Conservation (phyloP, 2,888 invertebrate genomes). For the Leptothorax acervorum region DNA sequence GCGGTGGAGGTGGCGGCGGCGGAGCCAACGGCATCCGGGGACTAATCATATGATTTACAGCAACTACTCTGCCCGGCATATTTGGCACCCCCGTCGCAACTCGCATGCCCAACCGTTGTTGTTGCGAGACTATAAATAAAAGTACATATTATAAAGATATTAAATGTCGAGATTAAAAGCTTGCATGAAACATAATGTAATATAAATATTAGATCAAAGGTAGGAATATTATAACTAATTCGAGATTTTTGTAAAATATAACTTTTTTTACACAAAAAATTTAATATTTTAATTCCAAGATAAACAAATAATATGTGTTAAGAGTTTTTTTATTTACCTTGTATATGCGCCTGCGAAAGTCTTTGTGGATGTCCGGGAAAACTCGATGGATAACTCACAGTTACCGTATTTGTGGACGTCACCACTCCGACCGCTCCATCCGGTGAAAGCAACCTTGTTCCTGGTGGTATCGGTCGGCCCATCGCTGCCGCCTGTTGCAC, state of each 20-base stretch:
- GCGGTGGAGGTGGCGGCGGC: slow-evolving; percentile 90
- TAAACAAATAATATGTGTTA: not conserved
- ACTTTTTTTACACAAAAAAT: not conserved
- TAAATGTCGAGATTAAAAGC: not conserved
- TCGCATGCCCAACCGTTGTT: slow-evolving; percentile 83
- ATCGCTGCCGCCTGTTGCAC: slow-evolving; percentile 90
- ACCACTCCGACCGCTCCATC: slow-evolving; percentile 90
- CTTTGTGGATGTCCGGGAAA: slow-evolving; percentile 83
- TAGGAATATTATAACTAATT: not conserved
- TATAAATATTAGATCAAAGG: not conserved
- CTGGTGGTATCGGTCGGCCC: slow-evolving; percentile 87
- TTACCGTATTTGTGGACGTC: slow-evolving; percentile 87
- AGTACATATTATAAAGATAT: not conserved
- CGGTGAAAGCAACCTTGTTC: slow-evolving; percentile 87
- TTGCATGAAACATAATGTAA: not conserved
- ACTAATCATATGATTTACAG: slow-evolving; percentile 83
- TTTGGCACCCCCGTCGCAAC: slow-evolving; percentile 82
- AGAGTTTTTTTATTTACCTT: slow-evolving; percentile 74
- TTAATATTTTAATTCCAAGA: not conserved
- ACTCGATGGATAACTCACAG: slow-evolving; percentile 84
- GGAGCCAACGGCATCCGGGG: slow-evolving; percentile 85
- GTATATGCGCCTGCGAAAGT: slow-evolving; percentile 82
- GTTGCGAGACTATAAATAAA: slow-evolving; percentile 73
- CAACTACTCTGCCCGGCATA: slow-evolving; percentile 84
- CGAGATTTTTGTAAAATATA: not conserved